Evolutionary conservation across 2,888 invertebrate species (phyloP).

Genomic region (Eumacrocentrus americanus): DNA sequence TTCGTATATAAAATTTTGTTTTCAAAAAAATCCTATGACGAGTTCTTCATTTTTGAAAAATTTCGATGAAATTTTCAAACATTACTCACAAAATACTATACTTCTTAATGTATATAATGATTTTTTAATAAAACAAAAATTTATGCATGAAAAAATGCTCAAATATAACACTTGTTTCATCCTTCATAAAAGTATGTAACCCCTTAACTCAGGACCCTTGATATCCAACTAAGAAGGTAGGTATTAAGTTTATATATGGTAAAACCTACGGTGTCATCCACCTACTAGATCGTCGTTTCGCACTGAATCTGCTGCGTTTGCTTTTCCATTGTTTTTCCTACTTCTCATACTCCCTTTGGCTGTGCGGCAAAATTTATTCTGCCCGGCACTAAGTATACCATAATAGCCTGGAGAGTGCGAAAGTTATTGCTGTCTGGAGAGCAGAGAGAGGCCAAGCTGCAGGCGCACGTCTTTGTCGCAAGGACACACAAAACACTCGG

Average conservation of each 20-base stretch:
- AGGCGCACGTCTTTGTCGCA: no score
- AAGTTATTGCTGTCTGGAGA: neutral
- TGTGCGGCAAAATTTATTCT: slow-evolving; percentile 11
- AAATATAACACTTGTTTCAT: no score
- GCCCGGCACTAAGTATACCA: slow-evolving; percentile 1
- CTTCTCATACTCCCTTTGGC: slow-evolving; percentile 6
- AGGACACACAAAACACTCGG: neutral
- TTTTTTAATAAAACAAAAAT: neutral
- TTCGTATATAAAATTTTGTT: neutral
- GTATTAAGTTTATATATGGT: neutral
- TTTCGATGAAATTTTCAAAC: no score
- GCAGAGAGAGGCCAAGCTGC: neutral
- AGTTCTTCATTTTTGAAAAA: neutral
- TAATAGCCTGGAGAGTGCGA: neutral
- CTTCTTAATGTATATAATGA: no score
- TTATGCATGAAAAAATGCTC: neutral
- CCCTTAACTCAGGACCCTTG: no score
- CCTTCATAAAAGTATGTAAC: no score
- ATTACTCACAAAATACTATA: no score
- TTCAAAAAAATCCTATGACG: neutral
- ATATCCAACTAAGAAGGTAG: neutral
- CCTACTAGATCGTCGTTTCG: neutral
- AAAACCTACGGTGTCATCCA: neutral
- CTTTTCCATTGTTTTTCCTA: slow-evolving; percentile 3
- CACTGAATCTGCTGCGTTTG: neutral